Percentiles rank a stretch among this genome's conserved stretches.
Evolutionary conservation across 2,113 vertebrate genomes (phyloP).

Genomic region (Corythornis madagascariensis): DNA sequence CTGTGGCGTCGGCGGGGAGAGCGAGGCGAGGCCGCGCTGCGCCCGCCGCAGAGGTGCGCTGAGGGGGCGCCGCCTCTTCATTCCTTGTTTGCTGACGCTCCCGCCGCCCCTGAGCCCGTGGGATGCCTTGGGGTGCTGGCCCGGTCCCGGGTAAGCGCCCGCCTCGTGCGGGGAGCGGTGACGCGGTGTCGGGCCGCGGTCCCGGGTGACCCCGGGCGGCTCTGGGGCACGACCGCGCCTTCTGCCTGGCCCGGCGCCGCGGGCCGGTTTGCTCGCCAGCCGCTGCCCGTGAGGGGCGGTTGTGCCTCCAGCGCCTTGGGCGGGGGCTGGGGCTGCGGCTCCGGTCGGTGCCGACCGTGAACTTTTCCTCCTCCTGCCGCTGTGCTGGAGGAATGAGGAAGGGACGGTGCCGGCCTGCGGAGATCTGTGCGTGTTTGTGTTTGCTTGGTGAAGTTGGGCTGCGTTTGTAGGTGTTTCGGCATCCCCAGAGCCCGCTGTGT

Average conservation of each 20-base stretch:
- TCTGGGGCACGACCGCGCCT: no score
- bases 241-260: background rate
- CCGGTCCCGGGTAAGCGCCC: background rate
- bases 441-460: background rate
- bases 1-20: background rate
- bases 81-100: background rate
- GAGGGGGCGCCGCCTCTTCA: background rate
- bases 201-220: background rate
- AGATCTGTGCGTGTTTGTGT: background rate
- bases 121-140: background rate
- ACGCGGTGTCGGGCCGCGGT: background rate
- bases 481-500: background rate
- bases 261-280: background rate
- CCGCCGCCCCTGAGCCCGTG: no score
- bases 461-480: background rate
- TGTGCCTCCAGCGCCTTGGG: background rate
- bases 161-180: no score
- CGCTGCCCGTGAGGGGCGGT: background rate
- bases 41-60: background rate
- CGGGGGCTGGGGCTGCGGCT: background rate
- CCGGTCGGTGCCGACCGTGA: background rate
- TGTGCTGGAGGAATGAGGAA: background rate
- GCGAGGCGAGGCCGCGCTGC: background rate
- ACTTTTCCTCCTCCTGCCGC: background rate
- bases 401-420: background rate